A percentile compares a stretch with the other conserved stretches of the same genome.
These are phyloP conservation scores for Lochmaea crataegi DNA, from an alignment of 2,888 invertebrate genomes.

Conservation along the genomic window DNA sequence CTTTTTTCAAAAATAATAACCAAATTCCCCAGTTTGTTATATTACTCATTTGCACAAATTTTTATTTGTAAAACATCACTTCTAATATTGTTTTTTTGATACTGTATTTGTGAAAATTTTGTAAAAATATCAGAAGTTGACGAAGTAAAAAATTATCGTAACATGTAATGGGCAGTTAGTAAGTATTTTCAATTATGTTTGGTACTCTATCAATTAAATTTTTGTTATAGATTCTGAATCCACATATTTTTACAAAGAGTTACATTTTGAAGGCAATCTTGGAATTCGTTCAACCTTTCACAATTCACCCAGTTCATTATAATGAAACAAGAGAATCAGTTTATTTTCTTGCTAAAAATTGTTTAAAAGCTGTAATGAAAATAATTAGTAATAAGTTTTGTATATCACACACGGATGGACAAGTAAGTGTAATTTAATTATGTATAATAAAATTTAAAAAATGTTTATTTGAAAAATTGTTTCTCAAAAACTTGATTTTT, in stretches of 20 bases:
- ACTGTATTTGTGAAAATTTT: too few species aligned
- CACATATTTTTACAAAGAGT: constrained; percentile 23
- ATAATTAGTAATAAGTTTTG: constrained; percentile 32
- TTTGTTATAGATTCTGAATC: constrained; percentile 37
- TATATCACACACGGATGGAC: constrained; percentile 25
- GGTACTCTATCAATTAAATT: neutral
- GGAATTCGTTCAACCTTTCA: constrained; percentile 39
- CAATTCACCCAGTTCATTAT: constrained; percentile 28
- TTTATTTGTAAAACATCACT: too few species aligned
- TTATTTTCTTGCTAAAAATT: constrained; percentile 41
- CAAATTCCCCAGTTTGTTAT: too few species aligned
- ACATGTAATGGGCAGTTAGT: neutral
- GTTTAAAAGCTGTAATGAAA: constrained; percentile 41
- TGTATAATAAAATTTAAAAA: too few species aligned
- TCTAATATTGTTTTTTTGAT: too few species aligned
- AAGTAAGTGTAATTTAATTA: constrained; percentile 34
- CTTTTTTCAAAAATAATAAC: too few species aligned
- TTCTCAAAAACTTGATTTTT: too few species aligned
- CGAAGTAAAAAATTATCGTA: too few species aligned
- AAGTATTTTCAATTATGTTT: neutral
- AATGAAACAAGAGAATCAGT: neutral
- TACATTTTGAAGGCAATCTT: constrained; percentile 38
- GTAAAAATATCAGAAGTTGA: too few species aligned
- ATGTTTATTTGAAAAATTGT: too few species aligned
- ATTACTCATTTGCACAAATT: too few species aligned